Evolutionary conservation across 2,797 vertebrate genomes (phyloP).

Genomic region (Sylvilagus floridanus): DNA sequence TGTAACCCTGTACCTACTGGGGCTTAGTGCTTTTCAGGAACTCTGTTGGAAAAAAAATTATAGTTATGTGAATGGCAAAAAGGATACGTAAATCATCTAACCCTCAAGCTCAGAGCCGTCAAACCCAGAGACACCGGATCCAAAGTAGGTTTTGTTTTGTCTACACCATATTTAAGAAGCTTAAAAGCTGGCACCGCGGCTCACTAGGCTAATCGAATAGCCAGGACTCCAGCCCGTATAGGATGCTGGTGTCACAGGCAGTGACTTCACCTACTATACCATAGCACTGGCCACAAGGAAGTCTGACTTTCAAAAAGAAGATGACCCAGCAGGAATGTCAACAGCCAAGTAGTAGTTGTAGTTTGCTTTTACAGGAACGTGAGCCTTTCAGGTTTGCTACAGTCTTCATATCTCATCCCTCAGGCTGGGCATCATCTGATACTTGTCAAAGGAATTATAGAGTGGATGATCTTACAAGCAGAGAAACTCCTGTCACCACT

Average conservation of each 20-base stretch:
- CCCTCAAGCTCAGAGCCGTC: neutral
- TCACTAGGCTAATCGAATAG: too few species aligned
- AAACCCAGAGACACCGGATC: neutral
- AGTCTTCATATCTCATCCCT: neutral
- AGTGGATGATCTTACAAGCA: neutral
- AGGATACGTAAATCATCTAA: neutral
- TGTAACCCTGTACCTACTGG: neutral
- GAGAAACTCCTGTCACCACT: neutral
- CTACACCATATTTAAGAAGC: neutral
- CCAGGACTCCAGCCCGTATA: too few species aligned
- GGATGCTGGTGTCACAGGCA: too few species aligned
- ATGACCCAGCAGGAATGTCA: neutral
- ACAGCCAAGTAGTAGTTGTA: neutral
- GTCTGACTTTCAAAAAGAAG: conserved; percentile 6
- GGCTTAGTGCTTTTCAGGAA: neutral
- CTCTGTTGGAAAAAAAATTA: neutral
- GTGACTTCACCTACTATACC: too few species aligned
- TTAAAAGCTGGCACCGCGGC: neutral
- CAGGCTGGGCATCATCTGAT: neutral
- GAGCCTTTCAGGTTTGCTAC: neutral
- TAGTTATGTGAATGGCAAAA: neutral
- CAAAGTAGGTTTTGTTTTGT: neutral
- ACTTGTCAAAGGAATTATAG: neutral
- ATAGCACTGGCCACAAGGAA: neutral
- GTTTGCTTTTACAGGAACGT: neutral